Conservation (phyloP, 2,888 invertebrate species). For the Buathra laborator region DNA sequence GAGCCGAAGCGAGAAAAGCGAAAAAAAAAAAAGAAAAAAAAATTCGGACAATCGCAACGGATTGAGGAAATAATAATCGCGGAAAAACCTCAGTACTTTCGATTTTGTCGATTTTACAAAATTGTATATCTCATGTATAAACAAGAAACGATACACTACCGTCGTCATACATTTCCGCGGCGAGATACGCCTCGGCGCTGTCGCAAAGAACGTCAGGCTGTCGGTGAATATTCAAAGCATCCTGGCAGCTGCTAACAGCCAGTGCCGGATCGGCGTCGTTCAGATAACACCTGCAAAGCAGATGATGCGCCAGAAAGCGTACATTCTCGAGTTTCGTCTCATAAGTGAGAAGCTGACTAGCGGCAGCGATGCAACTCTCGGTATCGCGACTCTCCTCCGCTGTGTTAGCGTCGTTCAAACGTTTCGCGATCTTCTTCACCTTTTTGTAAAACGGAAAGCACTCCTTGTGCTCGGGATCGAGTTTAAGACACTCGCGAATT, state of each 20-base stretch:
- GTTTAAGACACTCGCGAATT: slow-evolving; percentile 97
- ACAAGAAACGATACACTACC: slow-evolving; percentile 85
- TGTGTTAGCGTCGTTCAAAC: slow-evolving; percentile 89
- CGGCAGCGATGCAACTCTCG: slow-evolving; percentile 89
- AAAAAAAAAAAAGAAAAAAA: too few species aligned
- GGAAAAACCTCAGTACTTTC: too few species aligned
- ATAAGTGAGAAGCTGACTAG: slow-evolving; percentile 88
- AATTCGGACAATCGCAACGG: too few species aligned
- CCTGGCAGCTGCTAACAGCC: slow-evolving; percentile 92
- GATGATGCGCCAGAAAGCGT: slow-evolving; percentile 90
- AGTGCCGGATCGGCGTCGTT: slow-evolving; percentile 90
- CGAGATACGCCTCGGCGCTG: slow-evolving; percentile 96
- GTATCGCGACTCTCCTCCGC: slow-evolving; percentile 88
- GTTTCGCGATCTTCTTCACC: slow-evolving; percentile 96
- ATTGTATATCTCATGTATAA: too few species aligned
- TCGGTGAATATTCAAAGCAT: slow-evolving; percentile 91
- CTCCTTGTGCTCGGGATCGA: slow-evolving; percentile 98
- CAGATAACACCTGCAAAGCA: slow-evolving; percentile 93
- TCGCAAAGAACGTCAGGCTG: slow-evolving; percentile 94
- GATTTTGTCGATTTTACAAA: too few species aligned
- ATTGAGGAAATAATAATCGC: too few species aligned
- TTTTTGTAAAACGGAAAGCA: slow-evolving; percentile 99
- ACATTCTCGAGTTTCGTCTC: slow-evolving; percentile 91
- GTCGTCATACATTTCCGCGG: slow-evolving; percentile 96
- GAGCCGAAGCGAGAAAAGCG: too few species aligned